Conservation (phyloP, 2,797 vertebrate genomes). For the Lacerta agilis region DNA sequence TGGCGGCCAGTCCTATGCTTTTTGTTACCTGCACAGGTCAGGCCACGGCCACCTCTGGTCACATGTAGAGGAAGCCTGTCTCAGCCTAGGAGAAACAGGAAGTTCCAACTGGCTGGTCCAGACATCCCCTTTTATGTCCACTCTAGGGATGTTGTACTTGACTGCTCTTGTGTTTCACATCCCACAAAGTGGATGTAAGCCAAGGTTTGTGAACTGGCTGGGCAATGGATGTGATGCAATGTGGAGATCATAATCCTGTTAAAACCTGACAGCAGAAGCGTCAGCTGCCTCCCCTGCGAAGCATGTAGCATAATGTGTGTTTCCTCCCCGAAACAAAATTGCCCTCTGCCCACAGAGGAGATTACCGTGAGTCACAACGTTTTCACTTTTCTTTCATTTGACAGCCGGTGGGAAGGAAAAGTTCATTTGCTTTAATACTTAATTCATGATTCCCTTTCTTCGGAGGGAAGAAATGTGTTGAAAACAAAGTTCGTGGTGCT, state of each 20-base stretch:
- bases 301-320: rapidly evolving
- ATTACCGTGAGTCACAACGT: rapidly evolving
- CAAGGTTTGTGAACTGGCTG: not conserved
- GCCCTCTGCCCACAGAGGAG: not conserved
- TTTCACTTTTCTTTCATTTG: not conserved
- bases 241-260: not conserved
- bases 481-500: not conserved
- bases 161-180: no score
- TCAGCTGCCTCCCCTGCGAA: not conserved
- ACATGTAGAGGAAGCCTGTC: no score
- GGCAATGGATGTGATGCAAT: rapidly evolving
- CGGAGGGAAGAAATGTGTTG: not conserved
- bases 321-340: not conserved
- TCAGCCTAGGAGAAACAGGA: no score
- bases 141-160: no score
- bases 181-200: not conserved
- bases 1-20: no score
- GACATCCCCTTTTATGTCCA: no score
- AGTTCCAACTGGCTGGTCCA: no score
- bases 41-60: no score
- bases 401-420: not conserved
- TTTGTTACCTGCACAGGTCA: no score
- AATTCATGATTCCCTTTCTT: slow-evolving; percentile 6
- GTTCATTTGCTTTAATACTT: not conserved
- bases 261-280: not conserved